Evolutionary conservation across 2,113 vertebrate species (phyloP).

Genomic region (Herpailurus yagouaroundi): DNA sequence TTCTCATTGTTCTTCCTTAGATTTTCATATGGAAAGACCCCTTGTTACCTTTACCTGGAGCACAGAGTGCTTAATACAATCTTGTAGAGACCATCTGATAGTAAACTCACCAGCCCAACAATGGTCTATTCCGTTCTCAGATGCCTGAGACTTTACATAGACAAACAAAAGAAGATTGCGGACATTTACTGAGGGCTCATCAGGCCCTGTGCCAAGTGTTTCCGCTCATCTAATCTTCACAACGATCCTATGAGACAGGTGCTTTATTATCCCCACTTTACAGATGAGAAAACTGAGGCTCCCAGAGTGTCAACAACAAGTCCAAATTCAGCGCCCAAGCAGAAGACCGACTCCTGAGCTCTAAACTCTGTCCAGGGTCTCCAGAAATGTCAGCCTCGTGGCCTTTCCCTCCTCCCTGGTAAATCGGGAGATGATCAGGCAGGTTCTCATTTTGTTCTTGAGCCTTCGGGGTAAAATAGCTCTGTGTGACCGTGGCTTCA

Average conservation of each 20-base stretch:
- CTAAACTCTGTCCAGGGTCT: not conserved
- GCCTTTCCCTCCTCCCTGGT: not conserved
- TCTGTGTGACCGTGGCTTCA: not conserved
- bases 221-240: not conserved
- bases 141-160: not conserved
- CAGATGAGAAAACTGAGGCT: not conserved
- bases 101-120: not conserved
- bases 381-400: not conserved
- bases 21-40: not conserved
- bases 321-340: not conserved
- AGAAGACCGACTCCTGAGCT: not conserved
- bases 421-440: rapidly evolving
- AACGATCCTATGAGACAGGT: not conserved
- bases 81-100: not conserved
- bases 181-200: not conserved
- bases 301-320: not conserved
- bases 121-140: not conserved
- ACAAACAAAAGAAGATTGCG: not conserved
- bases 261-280: not conserved
- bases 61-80: not conserved
- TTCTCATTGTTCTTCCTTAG: not conserved
- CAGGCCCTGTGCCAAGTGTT: not conserved
- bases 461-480: not conserved
- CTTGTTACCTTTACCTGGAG: not conserved
- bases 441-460: not conserved